Percentiles rank a stretch among this genome's conserved stretches.
phyloP scores from a whole-genome alignment of 2,888 invertebrate species.

The Epinotia brunnichana region DNA sequence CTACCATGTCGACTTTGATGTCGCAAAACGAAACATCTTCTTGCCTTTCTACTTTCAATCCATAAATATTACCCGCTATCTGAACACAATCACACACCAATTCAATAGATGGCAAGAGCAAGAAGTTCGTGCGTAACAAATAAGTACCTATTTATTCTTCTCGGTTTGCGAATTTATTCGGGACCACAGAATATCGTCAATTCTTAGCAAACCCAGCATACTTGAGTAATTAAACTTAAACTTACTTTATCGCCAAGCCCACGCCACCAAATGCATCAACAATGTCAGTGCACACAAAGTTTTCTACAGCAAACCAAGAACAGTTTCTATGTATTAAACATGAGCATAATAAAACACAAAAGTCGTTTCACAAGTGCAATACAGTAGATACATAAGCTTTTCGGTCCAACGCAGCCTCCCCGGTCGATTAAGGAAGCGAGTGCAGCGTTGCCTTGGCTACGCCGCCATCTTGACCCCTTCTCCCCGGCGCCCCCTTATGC shows the following conservation, averaged over 20 bases:
- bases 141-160: background rate
- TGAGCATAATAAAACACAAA: slow-evolving; percentile 63
- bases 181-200: background rate
- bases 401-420: slow-evolving; percentile 66
- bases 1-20: background rate
- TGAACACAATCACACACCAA: too few relatives aligned
- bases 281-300: slow-evolving; percentile 36
- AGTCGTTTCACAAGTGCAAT: slow-evolving; percentile 71
- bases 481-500: slow-evolving; percentile 51
- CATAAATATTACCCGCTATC: too few relatives aligned
- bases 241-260: background rate
- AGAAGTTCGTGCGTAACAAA: background rate
- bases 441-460: slow-evolving; percentile 82
- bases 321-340: slow-evolving; percentile 41
- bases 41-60: background rate
- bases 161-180: too few relatives aligned
- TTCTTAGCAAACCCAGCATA: background rate
- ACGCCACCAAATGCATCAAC: slow-evolving; percentile 24
- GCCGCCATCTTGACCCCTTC: slow-evolving; percentile 79
- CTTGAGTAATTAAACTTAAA: slow-evolving; percentile 9
- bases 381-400: slow-evolving; percentile 75
- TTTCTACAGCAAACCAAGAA: slow-evolving; percentile 27
- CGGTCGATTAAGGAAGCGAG: slow-evolving; percentile 84
- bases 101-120: background rate
- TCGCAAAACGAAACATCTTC: background rate